Evolutionary conservation across 2,797 vertebrate genomes (phyloP).

Genomic region (Lepus townsendii): DNA sequence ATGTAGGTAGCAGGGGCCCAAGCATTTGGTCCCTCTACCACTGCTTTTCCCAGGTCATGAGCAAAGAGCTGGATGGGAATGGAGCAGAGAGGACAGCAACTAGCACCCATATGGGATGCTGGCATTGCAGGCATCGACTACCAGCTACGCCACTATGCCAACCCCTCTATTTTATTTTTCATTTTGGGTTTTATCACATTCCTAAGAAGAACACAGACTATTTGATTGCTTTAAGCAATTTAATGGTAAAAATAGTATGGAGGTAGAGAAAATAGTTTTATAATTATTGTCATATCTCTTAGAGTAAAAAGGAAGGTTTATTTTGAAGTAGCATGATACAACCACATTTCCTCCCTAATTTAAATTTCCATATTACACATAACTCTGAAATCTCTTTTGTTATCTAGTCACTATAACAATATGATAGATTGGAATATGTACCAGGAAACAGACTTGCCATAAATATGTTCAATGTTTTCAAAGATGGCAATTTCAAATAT

Average conservation of each 20-base stretch:
- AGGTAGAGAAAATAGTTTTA: conserved; percentile 16
- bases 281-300: conserved; percentile 63
- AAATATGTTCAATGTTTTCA: conserved; percentile 67
- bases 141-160: too few species aligned
- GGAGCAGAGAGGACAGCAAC: too few species aligned
- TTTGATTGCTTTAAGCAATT: conserved; percentile 39
- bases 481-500: conserved; percentile 76
- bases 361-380: conserved; percentile 68
- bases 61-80: too few species aligned
- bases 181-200: conserved; percentile 59
- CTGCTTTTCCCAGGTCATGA: too few species aligned
- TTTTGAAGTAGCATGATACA: conserved; percentile 54
- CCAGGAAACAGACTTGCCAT: conserved; percentile 67
- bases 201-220: conserved; percentile 26
- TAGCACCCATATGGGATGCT: too few species aligned
- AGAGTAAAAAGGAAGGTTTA: conserved; percentile 68
- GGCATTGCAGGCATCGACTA: too few species aligned
- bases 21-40: too few species aligned
- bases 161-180: background rate
- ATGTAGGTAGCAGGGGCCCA: too few species aligned
- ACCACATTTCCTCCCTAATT: conserved; percentile 68
- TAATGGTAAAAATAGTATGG: background rate
- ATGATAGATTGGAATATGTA: conserved; percentile 65
- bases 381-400: conserved; percentile 63
- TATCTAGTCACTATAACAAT: conserved; percentile 58